These are phyloP conservation scores for Xiphophorus couchianus DNA, from an alignment of 2,113 vertebrate genomes.

Conservation along the genomic window DNA sequence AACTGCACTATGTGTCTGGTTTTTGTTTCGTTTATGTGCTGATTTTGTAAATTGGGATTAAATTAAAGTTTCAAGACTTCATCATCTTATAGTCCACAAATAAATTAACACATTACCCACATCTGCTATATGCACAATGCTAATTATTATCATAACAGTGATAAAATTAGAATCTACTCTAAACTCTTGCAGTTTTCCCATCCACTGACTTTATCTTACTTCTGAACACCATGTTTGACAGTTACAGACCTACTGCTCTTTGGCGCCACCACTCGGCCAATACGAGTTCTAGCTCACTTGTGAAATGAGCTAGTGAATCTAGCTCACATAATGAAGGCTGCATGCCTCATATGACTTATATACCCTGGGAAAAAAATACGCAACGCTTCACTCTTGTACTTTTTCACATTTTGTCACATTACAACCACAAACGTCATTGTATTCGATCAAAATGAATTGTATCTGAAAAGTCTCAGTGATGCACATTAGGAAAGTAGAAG, in stretches of 20 bases:
- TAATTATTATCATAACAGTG: neutral
- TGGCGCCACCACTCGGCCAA: constrained; percentile 13
- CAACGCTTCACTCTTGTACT: too few species aligned
- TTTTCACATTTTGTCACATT: too few species aligned
- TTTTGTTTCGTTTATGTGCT: neutral
- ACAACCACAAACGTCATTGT: too few species aligned
- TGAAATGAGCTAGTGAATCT: too few species aligned
- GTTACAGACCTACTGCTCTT: neutral
- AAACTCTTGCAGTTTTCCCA: neutral
- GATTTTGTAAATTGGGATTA: neutral
- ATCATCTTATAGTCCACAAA: neutral
- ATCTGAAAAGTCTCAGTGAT: neutral
- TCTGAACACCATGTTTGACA: neutral
- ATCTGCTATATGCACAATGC: neutral
- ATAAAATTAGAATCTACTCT: neutral
- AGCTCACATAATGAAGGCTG: too few species aligned
- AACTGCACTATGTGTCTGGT: neutral
- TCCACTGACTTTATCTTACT: neutral
- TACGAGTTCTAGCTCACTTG: neutral
- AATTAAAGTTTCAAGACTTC: neutral
- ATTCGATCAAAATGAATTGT: too few species aligned
- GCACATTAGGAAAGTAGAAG: neutral
- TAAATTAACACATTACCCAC: neutral
- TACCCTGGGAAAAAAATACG: too few species aligned
- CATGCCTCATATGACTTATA: too few species aligned